Conservation (phyloP, 2,113 vertebrate genomes). For the Chloropsis cyanopogon region DNA sequence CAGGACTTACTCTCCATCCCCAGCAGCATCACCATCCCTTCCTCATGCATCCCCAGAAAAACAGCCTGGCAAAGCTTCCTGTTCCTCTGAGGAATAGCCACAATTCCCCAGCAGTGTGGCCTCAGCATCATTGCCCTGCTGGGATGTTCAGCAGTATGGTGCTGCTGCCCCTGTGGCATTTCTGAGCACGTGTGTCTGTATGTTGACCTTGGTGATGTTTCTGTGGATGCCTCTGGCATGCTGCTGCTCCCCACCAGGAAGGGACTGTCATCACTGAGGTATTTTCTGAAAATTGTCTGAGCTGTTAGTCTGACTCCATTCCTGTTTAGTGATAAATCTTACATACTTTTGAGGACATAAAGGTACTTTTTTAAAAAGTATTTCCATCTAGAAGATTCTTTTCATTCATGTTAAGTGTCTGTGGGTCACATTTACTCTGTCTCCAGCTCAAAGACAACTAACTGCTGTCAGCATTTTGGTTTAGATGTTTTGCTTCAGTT, state of each 20-base stretch:
- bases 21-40: background rate
- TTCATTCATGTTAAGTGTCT: background rate
- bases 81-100: background rate
- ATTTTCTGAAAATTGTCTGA: background rate
- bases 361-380: background rate
- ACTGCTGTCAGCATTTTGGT: background rate
- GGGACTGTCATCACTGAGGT: background rate
- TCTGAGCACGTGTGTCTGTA: accelerated
- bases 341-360: background rate
- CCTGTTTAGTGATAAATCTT: background rate
- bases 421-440: background rate
- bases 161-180: background rate
- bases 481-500: background rate
- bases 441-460: background rate
- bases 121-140: background rate
- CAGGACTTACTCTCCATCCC: background rate
- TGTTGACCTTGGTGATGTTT: background rate
- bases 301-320: background rate
- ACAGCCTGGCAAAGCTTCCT: background rate
- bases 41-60: background rate
- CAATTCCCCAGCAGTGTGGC: background rate
- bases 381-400: background rate
- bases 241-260: background rate
- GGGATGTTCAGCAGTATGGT: background rate
- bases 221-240: background rate